phyloP scores from a whole-genome alignment of 2,797 vertebrate species.

The Pseudopleuronectes americanus region DNA sequence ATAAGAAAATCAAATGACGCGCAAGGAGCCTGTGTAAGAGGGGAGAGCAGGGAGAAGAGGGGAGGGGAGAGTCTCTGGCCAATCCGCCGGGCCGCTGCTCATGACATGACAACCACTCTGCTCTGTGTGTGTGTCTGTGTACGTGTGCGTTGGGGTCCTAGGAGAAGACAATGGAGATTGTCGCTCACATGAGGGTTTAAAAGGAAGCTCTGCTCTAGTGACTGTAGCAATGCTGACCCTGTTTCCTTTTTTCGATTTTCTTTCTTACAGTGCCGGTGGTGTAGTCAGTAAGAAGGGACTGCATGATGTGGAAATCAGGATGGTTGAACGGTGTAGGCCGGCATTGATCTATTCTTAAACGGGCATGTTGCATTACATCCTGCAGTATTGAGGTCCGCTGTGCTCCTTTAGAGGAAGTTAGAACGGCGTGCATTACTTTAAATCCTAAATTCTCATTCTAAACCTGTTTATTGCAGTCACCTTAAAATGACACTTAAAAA shows the following conservation, averaged over 20 bases:
- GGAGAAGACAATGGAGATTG: conserved; percentile 68
- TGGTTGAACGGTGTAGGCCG: conserved; percentile 51
- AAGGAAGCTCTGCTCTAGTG: conserved; percentile 69
- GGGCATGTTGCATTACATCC: conserved; percentile 69
- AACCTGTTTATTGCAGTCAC: background rate
- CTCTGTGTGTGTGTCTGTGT: conserved; percentile 9
- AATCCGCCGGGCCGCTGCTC: conserved; percentile 71
- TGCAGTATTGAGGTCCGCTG: conserved; percentile 67
- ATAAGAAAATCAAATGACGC: conserved; percentile 88
- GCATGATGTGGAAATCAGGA: conserved; percentile 54
- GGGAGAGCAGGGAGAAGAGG: conserved; percentile 67
- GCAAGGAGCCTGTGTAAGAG: conserved; percentile 75
- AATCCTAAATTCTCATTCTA: background rate
- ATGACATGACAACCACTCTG: conserved; percentile 72
- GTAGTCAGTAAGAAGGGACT: conserved; percentile 38
- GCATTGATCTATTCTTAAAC: conserved; percentile 68
- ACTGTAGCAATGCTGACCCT: conserved; percentile 63
- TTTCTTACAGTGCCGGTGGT: conserved; percentile 8
- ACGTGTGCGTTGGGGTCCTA: conserved; percentile 39
- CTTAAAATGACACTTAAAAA: too few relatives aligned
- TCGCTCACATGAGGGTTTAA: conserved; percentile 46
- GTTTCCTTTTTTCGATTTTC: conserved; percentile 52
- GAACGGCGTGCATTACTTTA: background rate
- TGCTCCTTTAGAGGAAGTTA: conserved; percentile 37
- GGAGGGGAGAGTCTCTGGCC: conserved; percentile 77